Evolutionary conservation across 2,113 vertebrate genomes (phyloP), one percentile per base, ranked within the genome.

Genomic region (Azemiops feae): DNA sequence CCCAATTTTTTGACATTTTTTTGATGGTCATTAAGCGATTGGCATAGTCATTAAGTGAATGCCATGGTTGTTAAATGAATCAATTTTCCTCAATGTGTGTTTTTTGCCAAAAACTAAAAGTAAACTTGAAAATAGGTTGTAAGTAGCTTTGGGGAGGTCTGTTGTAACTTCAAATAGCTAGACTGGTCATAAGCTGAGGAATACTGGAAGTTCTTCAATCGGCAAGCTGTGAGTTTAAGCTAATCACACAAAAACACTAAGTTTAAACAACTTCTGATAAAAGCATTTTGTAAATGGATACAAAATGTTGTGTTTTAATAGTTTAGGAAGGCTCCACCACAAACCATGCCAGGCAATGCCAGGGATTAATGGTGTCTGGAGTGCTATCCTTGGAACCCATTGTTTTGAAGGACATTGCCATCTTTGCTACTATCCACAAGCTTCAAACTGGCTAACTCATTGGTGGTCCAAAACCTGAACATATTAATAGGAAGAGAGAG

Each of bases 401-500:
- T 9, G 30, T 43, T 39, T n/a, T 86, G 39, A 23, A 60, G 45
- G 60, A 47, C 88, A 86, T n/a, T 69, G 30, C 69, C 58, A 53
- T 81, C 39, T 34, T 57, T 81, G 25, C 52, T 81, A 55, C 58
- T 9, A 34, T 85, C n/a, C 81, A 64, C 45, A 90, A 86, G 60
- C 22, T 54, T 45, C 74, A 86, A 86, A 90, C 30, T 14, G 85
- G 88, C 89, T 93, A 85, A 93, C 89, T 90, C 92, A 93, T 53
- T 86, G 55, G 89, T 90, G 55, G 74, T 55, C 87, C 47, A 88
- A 91, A 0, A 39, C 50, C 57, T 95, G 58, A 94, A 85, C 92
- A 58, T 89, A 0, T 85, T 1, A 8, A 87, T 60, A 54, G 43
- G 90, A 85, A 81, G 39, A 81, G 18, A 81, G 0, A 0, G 74